A percentile compares a stretch with the other conserved stretches of the same genome.
phyloP scores from a whole-genome alignment of 2,888 invertebrate species.

The Protonemura montana region DNA sequence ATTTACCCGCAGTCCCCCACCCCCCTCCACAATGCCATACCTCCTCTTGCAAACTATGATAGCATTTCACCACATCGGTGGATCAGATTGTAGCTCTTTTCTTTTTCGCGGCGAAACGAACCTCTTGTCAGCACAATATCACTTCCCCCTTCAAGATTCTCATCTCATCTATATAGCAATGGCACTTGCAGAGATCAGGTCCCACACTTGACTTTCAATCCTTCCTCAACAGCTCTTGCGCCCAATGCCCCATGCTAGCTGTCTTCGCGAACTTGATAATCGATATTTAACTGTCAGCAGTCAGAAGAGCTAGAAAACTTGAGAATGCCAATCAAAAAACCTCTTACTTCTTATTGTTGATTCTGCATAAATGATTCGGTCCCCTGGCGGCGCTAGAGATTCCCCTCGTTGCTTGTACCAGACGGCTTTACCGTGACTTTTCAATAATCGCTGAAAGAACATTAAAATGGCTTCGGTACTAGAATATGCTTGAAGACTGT shows the following conservation, averaged over 20 bases:
- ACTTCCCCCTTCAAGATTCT: neutral
- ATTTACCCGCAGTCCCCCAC: neutral
- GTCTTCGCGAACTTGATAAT: conserved; percentile 18
- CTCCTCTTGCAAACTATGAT: neutral
- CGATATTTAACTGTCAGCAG: conserved; percentile 37
- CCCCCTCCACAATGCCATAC: neutral
- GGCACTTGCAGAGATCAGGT: conserved; percentile 18
- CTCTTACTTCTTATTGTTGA: conserved; percentile 27
- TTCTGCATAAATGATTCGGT: conserved; percentile 33
- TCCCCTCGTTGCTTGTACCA: neutral
- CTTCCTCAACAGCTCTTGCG: conserved; percentile 14
- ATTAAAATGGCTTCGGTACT: neutral
- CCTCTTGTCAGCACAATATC: conserved; percentile 29
- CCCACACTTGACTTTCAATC: conserved; percentile 37
- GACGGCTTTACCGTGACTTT: neutral
- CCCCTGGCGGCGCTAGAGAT: neutral
- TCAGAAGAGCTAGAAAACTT: conserved; percentile 26
- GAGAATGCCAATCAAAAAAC: conserved; percentile 37
- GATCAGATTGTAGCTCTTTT: neutral
- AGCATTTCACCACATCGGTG: neutral
- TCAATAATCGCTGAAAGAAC: neutral
- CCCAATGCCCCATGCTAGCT: conserved; percentile 13
- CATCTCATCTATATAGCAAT: conserved; percentile 7
- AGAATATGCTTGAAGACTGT: neutral
- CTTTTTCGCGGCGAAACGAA: neutral